phyloP scores from a whole-genome alignment of 2,888 invertebrate species.

The Stomorhina lunata region DNA sequence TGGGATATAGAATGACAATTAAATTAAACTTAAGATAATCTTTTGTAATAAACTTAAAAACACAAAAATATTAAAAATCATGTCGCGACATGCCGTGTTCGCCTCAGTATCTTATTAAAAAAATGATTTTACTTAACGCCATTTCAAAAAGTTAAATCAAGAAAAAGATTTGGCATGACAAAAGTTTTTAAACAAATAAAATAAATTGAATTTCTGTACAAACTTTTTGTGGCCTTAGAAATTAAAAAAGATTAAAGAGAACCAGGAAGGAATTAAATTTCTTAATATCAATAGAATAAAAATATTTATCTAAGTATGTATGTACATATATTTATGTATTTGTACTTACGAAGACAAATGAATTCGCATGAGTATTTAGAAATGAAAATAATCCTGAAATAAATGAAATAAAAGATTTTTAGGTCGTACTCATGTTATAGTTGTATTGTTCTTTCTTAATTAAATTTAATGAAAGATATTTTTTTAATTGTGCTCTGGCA shows the following conservation, averaged over 20 bases:
- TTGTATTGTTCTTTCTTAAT: constrained; percentile 1
- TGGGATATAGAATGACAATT: too few species aligned
- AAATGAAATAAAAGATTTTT: too few species aligned
- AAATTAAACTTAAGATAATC: too few species aligned
- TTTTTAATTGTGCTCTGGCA: background rate
- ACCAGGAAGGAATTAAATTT: background rate
- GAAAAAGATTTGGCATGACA: background rate
- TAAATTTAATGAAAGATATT: constrained; percentile 12
- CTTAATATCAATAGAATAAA: background rate
- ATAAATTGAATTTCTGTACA: background rate
- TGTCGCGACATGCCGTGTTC: too few species aligned
- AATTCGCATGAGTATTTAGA: too few species aligned
- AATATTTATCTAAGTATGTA: background rate
- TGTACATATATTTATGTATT: background rate
- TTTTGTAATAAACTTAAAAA: too few species aligned
- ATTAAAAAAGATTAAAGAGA: background rate
- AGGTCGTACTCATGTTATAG: background rate
- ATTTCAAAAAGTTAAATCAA: background rate
- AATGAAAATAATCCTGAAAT: too few species aligned
- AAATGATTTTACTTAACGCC: too few species aligned
- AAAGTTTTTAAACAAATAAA: background rate
- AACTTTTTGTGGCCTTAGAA: background rate
- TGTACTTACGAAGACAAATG: too few species aligned
- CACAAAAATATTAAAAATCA: too few species aligned
- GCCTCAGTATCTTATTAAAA: too few species aligned